Percentiles rank a stretch among this genome's conserved stretches.
Conservation (phyloP, 2,797 vertebrate genomes). For the Gephyroberyx darwinii region DNA sequence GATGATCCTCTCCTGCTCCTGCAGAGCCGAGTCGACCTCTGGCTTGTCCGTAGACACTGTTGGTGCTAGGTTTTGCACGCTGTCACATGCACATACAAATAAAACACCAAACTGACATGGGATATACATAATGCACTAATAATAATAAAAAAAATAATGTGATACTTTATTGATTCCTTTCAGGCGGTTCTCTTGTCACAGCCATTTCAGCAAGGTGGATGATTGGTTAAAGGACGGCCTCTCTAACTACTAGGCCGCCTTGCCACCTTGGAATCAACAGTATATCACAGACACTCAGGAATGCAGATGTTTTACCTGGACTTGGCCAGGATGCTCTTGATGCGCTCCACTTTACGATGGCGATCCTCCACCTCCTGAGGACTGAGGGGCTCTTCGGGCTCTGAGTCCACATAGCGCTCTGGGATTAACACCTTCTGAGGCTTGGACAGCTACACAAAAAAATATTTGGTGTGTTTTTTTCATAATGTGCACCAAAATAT, state of each 20-base stretch:
- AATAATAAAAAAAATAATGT: not conserved
- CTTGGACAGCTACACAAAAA: conserved; percentile 85
- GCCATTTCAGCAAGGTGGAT: not conserved
- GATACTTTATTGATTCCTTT: not conserved
- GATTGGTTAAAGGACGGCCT: not conserved
- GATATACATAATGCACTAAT: not conserved
- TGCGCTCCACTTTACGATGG: conserved; percentile 92
- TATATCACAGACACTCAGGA: conserved; percentile 3
- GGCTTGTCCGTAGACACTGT: conserved; percentile 81
- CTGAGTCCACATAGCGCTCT: conserved; percentile 92
- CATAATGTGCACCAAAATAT: not conserved
- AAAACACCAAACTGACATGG: conserved; percentile 1
- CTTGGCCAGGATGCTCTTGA: conserved; percentile 92
- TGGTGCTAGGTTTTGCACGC: conserved; percentile 89
- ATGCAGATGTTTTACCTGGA: conserved; percentile 85
- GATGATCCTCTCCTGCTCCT: conserved; percentile 96
- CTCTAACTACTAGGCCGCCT: not conserved
- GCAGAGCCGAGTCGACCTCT: conserved; percentile 86
- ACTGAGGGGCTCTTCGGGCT: conserved; percentile 91
- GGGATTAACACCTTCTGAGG: conserved; percentile 95
- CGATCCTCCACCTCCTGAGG: conserved; percentile 92
- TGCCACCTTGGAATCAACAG: not conserved
- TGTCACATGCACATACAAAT: conserved; percentile 61
- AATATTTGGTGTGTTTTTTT: not conserved
- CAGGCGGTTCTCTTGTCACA: no score